A percentile compares a stretch with the other conserved stretches of the same genome.
These are phyloP conservation scores for Drosophila buzzatii DNA, from an alignment of 2,888 invertebrate genomes.

Conservation along the genomic window DNA sequence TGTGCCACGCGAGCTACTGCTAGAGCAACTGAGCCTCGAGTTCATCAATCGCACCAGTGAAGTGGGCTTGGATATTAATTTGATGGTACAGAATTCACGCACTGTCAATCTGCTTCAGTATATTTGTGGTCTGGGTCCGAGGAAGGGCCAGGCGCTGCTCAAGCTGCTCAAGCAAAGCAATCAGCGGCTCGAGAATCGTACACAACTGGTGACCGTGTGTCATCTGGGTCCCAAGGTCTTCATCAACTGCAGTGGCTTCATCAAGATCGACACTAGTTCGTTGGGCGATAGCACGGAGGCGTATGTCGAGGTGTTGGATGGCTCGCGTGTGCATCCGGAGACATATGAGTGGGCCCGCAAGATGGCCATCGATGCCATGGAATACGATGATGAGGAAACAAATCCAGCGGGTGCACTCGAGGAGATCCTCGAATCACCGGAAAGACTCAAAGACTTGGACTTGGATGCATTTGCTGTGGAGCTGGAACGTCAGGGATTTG, in stretches of 20 bases:
- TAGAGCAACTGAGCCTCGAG: constrained; percentile 94
- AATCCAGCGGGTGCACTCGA: constrained; percentile 98
- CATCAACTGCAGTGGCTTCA: constrained; percentile 99
- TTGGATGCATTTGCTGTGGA: constrained; percentile 99
- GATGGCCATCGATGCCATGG: constrained; percentile 99
- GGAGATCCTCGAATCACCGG: constrained; percentile 98
- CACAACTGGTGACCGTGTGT: constrained; percentile 97
- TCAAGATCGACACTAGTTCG: constrained; percentile 98
- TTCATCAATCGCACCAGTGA: constrained; percentile 98
- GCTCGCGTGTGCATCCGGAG: constrained; percentile 99
- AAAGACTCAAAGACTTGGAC: constrained; percentile 97
- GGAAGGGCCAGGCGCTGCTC: constrained; percentile 95
- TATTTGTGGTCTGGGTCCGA: constrained; percentile 97
- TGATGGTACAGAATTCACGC: constrained; percentile 95
- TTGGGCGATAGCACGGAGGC: constrained; percentile 97
- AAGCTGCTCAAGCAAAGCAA: constrained; percentile 96
- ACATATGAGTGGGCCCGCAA: constrained; percentile 99
- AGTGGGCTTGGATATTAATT: constrained; percentile 98
- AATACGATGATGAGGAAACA: constrained; percentile 98
- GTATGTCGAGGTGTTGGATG: constrained; percentile 97
- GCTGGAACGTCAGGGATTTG: constrained; percentile 95
- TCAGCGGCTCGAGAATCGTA: constrained; percentile 96
- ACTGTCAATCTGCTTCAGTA: constrained; percentile 97
- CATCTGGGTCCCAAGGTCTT: constrained; percentile 99
- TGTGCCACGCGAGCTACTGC: constrained; percentile 92